Percentiles rank a stretch among this genome's conserved stretches.
Conservation (phyloP, 2,888 invertebrate genomes). For the Torymus aiolomorphi region DNA sequence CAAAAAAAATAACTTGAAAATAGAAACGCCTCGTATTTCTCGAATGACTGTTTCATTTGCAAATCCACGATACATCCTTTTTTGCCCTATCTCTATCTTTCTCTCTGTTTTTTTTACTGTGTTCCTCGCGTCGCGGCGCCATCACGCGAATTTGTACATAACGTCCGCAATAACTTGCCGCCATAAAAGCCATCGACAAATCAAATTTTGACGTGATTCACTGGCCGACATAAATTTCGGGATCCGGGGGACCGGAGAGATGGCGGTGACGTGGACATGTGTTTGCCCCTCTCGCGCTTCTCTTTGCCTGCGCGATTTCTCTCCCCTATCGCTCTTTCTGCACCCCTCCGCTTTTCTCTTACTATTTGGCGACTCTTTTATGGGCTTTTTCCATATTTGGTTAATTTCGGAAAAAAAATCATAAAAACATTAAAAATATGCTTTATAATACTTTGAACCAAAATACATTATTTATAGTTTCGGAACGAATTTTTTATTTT, state of each 20-base stretch:
- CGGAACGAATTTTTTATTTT: no score
- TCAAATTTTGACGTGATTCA: conserved; percentile 76
- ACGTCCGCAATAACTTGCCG: conserved; percentile 75
- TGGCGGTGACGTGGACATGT: conserved; percentile 75
- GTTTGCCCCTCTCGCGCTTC: conserved; percentile 67
- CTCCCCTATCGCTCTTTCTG: conserved; percentile 44
- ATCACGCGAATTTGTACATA: conserved; percentile 71
- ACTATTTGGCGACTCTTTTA: conserved; percentile 32
- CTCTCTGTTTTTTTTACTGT: conserved; percentile 24
- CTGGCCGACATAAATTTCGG: conserved; percentile 74
- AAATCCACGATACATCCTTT: conserved; percentile 42
- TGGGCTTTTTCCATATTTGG: not conserved
- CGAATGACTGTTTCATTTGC: conserved; percentile 50
- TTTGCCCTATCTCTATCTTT: conserved; percentile 7
- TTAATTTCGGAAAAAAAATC: no score
- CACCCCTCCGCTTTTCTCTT: conserved; percentile 14
- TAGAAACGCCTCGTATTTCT: conserved; percentile 53
- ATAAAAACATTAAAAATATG: no score
- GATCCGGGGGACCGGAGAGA: conserved; percentile 69
- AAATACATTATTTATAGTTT: no score
- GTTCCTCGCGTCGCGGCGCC: conserved; percentile 59
- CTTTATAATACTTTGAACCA: no score
- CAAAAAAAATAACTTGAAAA: conserved; percentile 34
- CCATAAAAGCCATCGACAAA: conserved; percentile 76
- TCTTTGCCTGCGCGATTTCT: conserved; percentile 47